phyloP scores from a whole-genome alignment of 2,888 invertebrate species.

The Cactoblastis cactorum region DNA sequence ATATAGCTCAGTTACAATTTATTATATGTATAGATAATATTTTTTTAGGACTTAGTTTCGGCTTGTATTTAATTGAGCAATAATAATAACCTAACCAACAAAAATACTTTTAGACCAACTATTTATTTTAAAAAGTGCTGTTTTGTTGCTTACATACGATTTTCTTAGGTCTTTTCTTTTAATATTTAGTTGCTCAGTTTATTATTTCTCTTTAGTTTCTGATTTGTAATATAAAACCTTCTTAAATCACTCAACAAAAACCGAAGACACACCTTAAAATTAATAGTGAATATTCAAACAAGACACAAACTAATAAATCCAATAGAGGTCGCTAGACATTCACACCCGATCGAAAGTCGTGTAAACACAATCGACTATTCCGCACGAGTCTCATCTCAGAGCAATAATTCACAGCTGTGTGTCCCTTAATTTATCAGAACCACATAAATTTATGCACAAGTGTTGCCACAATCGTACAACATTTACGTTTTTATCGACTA shows the following conservation, averaged over 20 bases:
- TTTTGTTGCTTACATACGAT: too few relatives aligned
- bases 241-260: not conserved
- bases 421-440: constrained; percentile 72
- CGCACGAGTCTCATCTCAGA: constrained; percentile 2
- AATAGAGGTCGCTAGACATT: not conserved
- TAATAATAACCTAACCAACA: too few relatives aligned
- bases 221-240: too few relatives aligned
- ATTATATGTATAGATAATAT: too few relatives aligned
- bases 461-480: constrained; percentile 71
- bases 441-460: constrained; percentile 69
- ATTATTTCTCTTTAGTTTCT: too few relatives aligned
- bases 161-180: too few relatives aligned
- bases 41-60: too few relatives aligned
- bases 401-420: constrained; percentile 56
- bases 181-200: too few relatives aligned
- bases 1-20: too few relatives aligned
- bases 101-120: too few relatives aligned
- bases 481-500: constrained; percentile 78
- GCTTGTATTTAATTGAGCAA: too few relatives aligned
- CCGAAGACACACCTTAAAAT: not conserved
- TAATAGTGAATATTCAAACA: not conserved
- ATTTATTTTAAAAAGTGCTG: too few relatives aligned
- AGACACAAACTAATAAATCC: not conserved
- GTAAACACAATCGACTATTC: constrained; percentile 8
- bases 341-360: constrained; percentile 1